Percentiles rank a stretch among this genome's conserved stretches.
Evolutionary conservation across 2,888 invertebrate genomes (phyloP).

Genomic region (Tridacna crocea): DNA sequence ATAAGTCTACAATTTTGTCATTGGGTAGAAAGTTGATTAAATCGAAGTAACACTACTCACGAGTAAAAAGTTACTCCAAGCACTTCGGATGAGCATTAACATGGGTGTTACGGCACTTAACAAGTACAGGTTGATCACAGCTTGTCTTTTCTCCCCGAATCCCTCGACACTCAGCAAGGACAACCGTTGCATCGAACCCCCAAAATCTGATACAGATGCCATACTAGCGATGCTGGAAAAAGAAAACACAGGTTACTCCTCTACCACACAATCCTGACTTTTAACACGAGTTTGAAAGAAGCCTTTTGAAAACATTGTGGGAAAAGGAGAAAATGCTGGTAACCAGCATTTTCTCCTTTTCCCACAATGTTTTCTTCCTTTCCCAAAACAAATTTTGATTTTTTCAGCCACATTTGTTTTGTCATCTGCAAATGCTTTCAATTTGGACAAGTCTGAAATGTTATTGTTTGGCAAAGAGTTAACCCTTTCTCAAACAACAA

Average conservation of each 20-base stretch:
- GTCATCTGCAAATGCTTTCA: too few species aligned
- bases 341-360: too few species aligned
- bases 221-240: slow-evolving; percentile 57
- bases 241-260: not conserved
- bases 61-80: slow-evolving; percentile 81
- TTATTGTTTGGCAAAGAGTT: too few species aligned
- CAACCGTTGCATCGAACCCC: slow-evolving; percentile 70
- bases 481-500: too few species aligned
- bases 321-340: too few species aligned
- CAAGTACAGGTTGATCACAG: slow-evolving; percentile 79
- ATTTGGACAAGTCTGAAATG: too few species aligned
- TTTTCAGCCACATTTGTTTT: too few species aligned
- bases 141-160: slow-evolving; percentile 66
- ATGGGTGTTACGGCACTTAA: slow-evolving; percentile 79
- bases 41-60: slow-evolving; percentile 64
- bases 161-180: slow-evolving; percentile 65
- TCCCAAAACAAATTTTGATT: too few species aligned
- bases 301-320: too few species aligned
- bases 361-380: too few species aligned
- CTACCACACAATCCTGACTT: too few species aligned
- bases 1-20: not conserved
- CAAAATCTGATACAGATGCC: slow-evolving; percentile 69
- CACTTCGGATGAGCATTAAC: slow-evolving; percentile 79
- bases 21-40: not conserved
- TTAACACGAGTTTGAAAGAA: too few species aligned